phyloP scores from a whole-genome alignment of 2,888 invertebrate species.

The Xylota sylvarum region DNA sequence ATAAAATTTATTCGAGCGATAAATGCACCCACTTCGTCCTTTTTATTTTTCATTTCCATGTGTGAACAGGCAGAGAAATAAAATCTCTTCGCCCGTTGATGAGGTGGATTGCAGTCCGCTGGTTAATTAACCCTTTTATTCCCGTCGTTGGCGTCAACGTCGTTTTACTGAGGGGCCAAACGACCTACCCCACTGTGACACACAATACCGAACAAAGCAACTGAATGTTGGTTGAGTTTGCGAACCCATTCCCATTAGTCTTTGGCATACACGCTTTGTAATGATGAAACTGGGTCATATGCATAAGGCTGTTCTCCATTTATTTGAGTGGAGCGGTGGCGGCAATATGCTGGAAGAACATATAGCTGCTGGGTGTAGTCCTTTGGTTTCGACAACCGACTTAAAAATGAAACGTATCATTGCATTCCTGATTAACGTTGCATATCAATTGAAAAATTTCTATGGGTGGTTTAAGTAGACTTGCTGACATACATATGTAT shows the following conservation, averaged over 20 bases:
- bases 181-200: slow-evolving; percentile 1
- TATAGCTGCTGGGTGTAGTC: not conserved
- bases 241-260: slow-evolving; percentile 11
- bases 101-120: slow-evolving; percentile 9
- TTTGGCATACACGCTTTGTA: slow-evolving; percentile 13
- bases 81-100: slow-evolving; percentile 22
- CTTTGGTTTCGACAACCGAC: slow-evolving; percentile 19
- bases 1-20: slow-evolving; percentile 24
- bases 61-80: slow-evolving; percentile 1
- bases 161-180: not conserved
- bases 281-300: slow-evolving; percentile 40
- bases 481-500: not conserved
- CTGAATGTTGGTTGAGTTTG: slow-evolving; percentile 20
- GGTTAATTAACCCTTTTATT: slow-evolving; percentile 58
- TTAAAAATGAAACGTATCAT: slow-evolving; percentile 24
- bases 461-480: not conserved
- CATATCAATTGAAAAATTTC: slow-evolving; percentile 8
- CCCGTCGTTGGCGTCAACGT: not conserved
- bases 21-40: slow-evolving; percentile 31
- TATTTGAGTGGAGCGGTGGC: slow-evolving; percentile 4
- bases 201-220: slow-evolving; percentile 13
- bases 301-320: not conserved
- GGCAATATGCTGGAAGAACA: not conserved
- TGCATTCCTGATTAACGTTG: slow-evolving; percentile 30
- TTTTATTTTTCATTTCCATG: not conserved